Percentiles rank a stretch among this genome's conserved stretches.
These are phyloP conservation scores for Bimastos eiseni DNA, from an alignment of 2,888 invertebrate genomes.

Conservation along the genomic window DNA sequence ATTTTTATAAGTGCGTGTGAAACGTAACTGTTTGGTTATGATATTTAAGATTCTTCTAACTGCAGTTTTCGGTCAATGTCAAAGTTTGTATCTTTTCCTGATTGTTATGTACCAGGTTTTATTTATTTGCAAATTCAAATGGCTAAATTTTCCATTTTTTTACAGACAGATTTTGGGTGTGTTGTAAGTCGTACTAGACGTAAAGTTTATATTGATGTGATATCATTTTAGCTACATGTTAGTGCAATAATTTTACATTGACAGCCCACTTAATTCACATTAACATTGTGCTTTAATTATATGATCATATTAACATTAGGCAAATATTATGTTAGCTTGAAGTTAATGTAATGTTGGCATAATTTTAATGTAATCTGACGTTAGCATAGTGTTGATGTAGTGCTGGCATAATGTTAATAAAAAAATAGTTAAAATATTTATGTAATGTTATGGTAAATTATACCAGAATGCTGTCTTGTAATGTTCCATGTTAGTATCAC, in stretches of 20 bases:
- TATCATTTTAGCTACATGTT: neutral
- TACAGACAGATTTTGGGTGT: neutral
- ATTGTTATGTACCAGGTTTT: neutral
- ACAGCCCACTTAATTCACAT: neutral
- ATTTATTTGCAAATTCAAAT: neutral
- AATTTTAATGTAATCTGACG: neutral
- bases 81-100: too few species aligned
- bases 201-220: neutral
- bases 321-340: neutral
- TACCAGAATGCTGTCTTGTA: neutral
- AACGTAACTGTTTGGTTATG: neutral
- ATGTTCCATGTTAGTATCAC: neutral
- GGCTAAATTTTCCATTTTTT: neutral
- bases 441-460: neutral
- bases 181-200: neutral
- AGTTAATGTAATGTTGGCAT: neutral
- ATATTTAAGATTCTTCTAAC: neutral
- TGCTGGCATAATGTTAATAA: neutral
- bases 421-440: too few species aligned
- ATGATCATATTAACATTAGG: conserved; percentile 3
- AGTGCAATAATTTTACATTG: too few species aligned
- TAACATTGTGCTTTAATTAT: neutral
- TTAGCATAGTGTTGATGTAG: neutral
- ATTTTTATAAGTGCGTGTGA: neutral
- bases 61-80: neutral